Base-by-base conservation (phyloP, 2,113 vertebrate genomes). In the human region DNA sequence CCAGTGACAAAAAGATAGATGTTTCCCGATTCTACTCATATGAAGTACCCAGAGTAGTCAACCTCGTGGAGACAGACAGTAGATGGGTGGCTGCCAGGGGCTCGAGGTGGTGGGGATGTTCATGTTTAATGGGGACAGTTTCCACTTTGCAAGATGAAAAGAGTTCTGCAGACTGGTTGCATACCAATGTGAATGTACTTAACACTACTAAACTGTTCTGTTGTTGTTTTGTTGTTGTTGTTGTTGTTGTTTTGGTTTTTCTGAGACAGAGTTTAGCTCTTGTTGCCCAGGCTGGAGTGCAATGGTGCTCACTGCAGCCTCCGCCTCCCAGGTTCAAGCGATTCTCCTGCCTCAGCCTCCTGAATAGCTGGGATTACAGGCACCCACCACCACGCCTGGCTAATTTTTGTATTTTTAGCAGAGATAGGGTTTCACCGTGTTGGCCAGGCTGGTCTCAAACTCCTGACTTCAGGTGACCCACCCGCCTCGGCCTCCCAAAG, bases 341-440 rank as follows among this genome's bases (percentile, higher is more conserved):
- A 68, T 68, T 35, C 66, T 68, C 66, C 66, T n/a, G 66, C 66
- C 32, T 64, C 61, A 64, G 61, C 14, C 14, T 68, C 30, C 32
- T 18, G 32, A n/a, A 7, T 35, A 68, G 66, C 30, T 35, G 66
- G 32, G 66, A 35, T 35, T 68, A 68, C 32, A n/a, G 66, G 16
- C 13, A 6, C 3, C 1, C 3, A 0, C 27, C 66, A 68, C 32
- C 32, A 35, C 3, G 14, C 66, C 32, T 7, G 6, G 66, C 14
- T 35, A 64, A 64, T 64, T 64, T 30, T 32, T n/a, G 66, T 68
- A 17, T n/a, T 68, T 68, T 68, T n/a, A 17, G 30, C 35, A 35
- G 20, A 38, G 70, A 40, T 18, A 8, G 18, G n/a, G n/a, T 72
- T n/a, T 40, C 18, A 38, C 70, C n/a, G 0, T 72, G 70, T 72